These are phyloP conservation scores for Andrena trimmerana DNA, from an alignment of 2,888 invertebrate genomes.

Conservation along the genomic window DNA sequence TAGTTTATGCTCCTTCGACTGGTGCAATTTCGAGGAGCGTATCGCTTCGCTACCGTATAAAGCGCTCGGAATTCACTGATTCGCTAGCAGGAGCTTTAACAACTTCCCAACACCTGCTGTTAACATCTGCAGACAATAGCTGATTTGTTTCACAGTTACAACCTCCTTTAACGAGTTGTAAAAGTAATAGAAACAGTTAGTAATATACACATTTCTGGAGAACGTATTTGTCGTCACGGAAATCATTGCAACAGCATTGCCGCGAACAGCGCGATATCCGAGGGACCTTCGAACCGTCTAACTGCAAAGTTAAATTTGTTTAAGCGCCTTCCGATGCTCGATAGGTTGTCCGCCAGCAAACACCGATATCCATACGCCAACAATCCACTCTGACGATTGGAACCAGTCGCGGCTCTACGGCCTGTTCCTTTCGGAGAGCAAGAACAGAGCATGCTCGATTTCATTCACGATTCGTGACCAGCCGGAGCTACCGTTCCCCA, in stretches of 20 bases:
- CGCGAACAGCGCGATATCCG: neutral
- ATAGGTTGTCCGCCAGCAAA: slow-evolving; percentile 10
- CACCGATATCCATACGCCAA: slow-evolving; percentile 6
- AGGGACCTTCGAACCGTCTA: neutral
- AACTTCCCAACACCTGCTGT: neutral
- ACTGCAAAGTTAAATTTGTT: slow-evolving; percentile 28
- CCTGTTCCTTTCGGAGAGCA: slow-evolving; percentile 13
- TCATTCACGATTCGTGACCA: slow-evolving; percentile 68
- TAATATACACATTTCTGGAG: neutral
- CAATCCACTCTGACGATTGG: slow-evolving; percentile 13
- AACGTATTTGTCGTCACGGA: neutral
- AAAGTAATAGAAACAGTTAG: neutral
- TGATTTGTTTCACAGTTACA: neutral
- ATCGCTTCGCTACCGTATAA: no score
- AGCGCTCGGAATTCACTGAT: no score
- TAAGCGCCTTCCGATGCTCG: neutral
- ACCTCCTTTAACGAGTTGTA: neutral
- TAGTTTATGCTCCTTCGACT: neutral
- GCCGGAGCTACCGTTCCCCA: slow-evolving; percentile 55
- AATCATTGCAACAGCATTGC: neutral
- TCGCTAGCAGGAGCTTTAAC: no score
- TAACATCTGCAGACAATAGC: neutral
- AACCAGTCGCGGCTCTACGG: slow-evolving; percentile 9
- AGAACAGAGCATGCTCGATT: slow-evolving; percentile 37
- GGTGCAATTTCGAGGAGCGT: no score